Conservation (phyloP, 1,140 invertebrate species). For the Ostrea denselamellosa region DNA sequence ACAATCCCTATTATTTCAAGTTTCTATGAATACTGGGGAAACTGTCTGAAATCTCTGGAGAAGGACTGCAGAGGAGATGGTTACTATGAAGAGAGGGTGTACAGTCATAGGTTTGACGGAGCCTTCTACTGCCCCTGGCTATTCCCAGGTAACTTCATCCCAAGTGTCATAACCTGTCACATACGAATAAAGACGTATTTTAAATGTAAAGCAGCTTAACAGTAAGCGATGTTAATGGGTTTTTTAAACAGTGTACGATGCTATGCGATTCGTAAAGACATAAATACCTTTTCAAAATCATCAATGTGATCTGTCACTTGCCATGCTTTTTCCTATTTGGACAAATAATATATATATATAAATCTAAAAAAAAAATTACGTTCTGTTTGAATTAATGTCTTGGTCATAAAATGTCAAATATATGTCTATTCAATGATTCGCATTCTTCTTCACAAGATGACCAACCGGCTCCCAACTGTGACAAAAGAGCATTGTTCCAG, state of each 20-base stretch:
- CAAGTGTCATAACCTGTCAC: background rate
- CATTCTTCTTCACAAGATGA: background rate
- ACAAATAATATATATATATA: no score
- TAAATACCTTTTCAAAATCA: no score
- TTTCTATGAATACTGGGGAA: conserved; percentile 13
- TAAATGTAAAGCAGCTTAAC: no score
- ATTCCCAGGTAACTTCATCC: background rate
- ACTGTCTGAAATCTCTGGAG: background rate
- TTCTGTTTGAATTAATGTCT: background rate
- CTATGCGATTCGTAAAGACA: no score
- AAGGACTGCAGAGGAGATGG: background rate
- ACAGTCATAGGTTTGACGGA: background rate
- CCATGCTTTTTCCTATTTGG: no score
- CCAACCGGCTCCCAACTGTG: background rate
- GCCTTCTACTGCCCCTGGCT: background rate
- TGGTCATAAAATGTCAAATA: background rate
- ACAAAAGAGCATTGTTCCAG: background rate
- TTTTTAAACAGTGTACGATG: no score
- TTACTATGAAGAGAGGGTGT: conserved; percentile 2
- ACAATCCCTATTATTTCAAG: background rate
- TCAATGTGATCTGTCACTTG: no score
- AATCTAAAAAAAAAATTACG: no score
- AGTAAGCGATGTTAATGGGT: no score
- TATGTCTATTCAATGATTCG: background rate
- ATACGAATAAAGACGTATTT: background rate